These are phyloP conservation scores for Zalophus californianus DNA, from an alignment of 2,797 vertebrate species.

Conservation along the genomic window DNA sequence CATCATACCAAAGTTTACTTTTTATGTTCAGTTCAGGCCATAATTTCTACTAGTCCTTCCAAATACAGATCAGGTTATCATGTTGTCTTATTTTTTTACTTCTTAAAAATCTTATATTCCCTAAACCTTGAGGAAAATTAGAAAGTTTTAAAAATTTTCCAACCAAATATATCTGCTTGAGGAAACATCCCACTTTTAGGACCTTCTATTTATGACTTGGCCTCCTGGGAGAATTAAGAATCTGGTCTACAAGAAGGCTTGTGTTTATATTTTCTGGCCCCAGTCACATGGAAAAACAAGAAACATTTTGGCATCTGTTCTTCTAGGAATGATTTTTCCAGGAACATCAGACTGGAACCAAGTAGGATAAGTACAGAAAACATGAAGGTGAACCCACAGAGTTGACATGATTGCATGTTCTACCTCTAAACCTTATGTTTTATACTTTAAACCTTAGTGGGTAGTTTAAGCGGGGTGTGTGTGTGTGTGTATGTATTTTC, in stretches of 20 bases:
- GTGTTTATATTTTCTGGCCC: slow-evolving; percentile 37
- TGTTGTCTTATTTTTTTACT: neutral
- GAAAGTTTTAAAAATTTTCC: slow-evolving; percentile 28
- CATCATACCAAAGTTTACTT: neutral
- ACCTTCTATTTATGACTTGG: neutral
- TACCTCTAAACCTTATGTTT: neutral
- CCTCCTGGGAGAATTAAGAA: slow-evolving; percentile 36
- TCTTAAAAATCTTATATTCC: slow-evolving; percentile 7
- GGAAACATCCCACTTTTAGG: neutral
- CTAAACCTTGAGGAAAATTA: slow-evolving; percentile 24
- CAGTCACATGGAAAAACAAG: slow-evolving; percentile 7
- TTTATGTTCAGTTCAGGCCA: neutral
- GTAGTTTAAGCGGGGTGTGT: neutral
- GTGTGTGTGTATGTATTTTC: neutral
- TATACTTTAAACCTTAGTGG: neutral
- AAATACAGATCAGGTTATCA: neutral
- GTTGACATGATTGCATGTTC: neutral
- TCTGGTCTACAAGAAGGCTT: slow-evolving; percentile 26
- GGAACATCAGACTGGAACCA: slow-evolving; percentile 39
- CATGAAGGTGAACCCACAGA: neutral
- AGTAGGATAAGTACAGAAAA: neutral
- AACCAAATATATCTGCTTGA: slow-evolving; percentile 10
- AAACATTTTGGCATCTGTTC: neutral
- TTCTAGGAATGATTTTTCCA: slow-evolving; percentile 65
- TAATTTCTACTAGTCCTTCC: neutral